Conservation (phyloP, 2,888 invertebrate genomes). For the Ditula angustiorana region DNA sequence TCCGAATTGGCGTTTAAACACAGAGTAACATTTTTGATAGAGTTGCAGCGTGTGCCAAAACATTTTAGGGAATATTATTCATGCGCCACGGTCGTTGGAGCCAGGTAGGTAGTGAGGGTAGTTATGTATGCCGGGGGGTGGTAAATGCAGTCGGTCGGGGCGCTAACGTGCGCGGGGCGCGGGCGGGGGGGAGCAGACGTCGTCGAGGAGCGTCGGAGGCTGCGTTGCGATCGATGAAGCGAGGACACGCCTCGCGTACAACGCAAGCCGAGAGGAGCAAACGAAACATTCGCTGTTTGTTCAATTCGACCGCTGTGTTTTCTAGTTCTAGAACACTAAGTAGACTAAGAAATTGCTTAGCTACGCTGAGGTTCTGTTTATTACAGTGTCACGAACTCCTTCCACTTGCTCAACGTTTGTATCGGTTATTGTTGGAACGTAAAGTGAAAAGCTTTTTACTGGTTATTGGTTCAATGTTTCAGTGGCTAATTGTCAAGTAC, state of each 20-base stretch:
- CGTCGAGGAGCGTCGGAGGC: constrained; percentile 83
- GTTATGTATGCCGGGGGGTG: constrained; percentile 70
- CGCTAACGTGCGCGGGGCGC: constrained; percentile 78
- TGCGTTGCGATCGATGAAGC: constrained; percentile 85
- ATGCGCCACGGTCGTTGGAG: constrained; percentile 55
- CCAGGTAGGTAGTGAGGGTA: constrained; percentile 63
- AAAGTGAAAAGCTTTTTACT: too few species aligned
- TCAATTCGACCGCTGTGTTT: constrained; percentile 62
- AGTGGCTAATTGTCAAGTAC: too few species aligned
- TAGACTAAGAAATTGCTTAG: too few species aligned
- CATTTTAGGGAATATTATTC: constrained; percentile 53
- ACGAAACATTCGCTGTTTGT: constrained; percentile 68
- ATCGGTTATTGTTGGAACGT: too few species aligned
- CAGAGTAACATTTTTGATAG: constrained; percentile 51
- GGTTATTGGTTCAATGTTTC: too few species aligned
- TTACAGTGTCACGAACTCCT: too few species aligned
- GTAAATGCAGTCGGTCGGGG: constrained; percentile 85
- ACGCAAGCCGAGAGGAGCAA: constrained; percentile 61
- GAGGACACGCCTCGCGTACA: constrained; percentile 84
- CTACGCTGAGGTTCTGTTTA: too few species aligned
- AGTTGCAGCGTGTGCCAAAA: constrained; percentile 54
- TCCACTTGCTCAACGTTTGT: too few species aligned
- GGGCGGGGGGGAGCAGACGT: constrained; percentile 66
- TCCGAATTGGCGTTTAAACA: constrained; percentile 60
- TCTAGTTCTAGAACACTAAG: too few species aligned